These are phyloP conservation scores for Anoplolepis gracilipes DNA, from an alignment of 1,140 invertebrate species.

Conservation along the genomic window DNA sequence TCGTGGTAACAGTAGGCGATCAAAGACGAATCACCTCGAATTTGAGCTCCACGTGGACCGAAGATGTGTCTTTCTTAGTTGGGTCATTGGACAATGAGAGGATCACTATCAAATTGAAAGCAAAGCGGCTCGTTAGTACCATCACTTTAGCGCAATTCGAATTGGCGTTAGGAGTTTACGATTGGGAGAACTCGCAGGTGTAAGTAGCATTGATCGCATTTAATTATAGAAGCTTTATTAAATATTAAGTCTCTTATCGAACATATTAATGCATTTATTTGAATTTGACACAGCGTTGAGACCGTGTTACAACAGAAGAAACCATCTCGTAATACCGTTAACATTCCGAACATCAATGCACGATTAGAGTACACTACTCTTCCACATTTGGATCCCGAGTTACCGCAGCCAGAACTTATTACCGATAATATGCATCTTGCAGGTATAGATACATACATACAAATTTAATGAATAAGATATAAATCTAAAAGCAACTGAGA, in stretches of 20 bases:
- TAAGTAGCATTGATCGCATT: conserved; percentile 76
- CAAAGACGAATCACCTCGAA: conserved; percentile 84
- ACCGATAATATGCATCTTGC: conserved; percentile 73
- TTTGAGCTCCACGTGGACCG: conserved; percentile 83
- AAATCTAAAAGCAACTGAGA: not conserved
- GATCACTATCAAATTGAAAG: conserved; percentile 85
- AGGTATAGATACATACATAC: conserved; percentile 62
- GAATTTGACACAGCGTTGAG: conserved; percentile 83
- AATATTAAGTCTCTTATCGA: conserved; percentile 4
- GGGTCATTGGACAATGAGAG: conserved; percentile 84
- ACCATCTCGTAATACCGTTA: conserved; percentile 80
- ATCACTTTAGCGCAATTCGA: conserved; percentile 86
- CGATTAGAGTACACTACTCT: conserved; percentile 86
- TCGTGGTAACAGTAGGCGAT: conserved; percentile 84
- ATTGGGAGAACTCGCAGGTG: conserved; percentile 84
- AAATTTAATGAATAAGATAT: not conserved
- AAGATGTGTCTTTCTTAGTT: conserved; percentile 86
- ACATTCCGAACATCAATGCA: conserved; percentile 82
- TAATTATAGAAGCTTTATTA: not conserved
- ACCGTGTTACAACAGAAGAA: conserved; percentile 85
- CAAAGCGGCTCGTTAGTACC: conserved; percentile 86
- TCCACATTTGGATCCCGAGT: conserved; percentile 82
- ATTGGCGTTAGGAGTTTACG: conserved; percentile 84
- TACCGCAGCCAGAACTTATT: conserved; percentile 73
- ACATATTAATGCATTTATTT: not conserved